These are phyloP conservation scores for Acanthosepion esculentum DNA, from an alignment of 2,888 invertebrate species.

Conservation along the genomic window DNA sequence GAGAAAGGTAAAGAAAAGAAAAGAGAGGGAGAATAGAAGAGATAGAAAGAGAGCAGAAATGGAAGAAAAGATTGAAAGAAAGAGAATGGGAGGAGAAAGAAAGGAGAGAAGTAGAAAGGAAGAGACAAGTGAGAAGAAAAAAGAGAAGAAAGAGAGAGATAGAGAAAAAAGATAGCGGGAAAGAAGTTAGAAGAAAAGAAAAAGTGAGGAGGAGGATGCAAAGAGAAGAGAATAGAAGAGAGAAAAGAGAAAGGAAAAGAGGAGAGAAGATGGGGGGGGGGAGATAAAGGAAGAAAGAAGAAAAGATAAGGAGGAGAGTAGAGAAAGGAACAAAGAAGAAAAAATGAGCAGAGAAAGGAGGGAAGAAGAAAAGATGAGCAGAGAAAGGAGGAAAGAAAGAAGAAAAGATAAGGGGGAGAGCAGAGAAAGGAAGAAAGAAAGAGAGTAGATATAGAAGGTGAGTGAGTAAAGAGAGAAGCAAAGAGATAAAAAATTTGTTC, in stretches of 20 bases:
- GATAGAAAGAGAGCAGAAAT: background rate
- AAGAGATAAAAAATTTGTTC: background rate
- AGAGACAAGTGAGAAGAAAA: background rate
- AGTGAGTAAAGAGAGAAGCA: background rate
- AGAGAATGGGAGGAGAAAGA: background rate
- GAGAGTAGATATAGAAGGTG: background rate
- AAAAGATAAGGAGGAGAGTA: background rate
- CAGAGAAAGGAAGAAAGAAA: background rate
- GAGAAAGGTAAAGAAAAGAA: background rate
- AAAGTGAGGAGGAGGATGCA: background rate
- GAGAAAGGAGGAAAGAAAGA: background rate
- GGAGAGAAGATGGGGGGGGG: no score
- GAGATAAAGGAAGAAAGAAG: no score
- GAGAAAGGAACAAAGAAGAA: background rate
- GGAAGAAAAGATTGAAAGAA: background rate
- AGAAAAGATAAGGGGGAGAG: background rate
- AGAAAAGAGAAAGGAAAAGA: background rate
- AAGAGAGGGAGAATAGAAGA: background rate
- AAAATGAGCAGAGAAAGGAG: background rate
- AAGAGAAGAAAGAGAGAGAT: background rate
- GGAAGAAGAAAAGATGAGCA: no score
- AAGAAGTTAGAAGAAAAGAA: background rate
- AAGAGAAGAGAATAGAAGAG: fast-evolving
- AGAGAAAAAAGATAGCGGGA: background rate
- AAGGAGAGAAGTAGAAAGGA: background rate